These are phyloP conservation scores for Nautilus pompilius DNA, from an alignment of 1,140 invertebrate genomes.

Conservation along the genomic window DNA sequence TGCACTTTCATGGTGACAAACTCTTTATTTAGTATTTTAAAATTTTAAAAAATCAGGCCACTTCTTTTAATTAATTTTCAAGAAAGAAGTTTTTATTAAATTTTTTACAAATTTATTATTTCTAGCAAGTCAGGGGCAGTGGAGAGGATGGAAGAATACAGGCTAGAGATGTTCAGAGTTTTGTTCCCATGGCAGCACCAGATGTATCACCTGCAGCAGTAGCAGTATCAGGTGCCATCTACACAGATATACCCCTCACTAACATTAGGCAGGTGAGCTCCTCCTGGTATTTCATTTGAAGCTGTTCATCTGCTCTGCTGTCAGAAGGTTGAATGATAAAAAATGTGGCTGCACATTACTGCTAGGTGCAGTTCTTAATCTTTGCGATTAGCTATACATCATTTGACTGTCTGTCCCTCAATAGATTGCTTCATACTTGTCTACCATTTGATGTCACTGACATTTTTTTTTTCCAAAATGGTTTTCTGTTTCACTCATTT, in stretches of 20 bases:
- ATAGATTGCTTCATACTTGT: no score
- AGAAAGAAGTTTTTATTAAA: background rate
- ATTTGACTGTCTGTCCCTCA: no score
- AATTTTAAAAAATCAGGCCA: no score
- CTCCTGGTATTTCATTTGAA: background rate
- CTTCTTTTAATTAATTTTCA: no score
- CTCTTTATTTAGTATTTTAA: no score
- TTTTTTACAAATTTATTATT: conserved; percentile 21
- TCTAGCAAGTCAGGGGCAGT: conserved; percentile 66
- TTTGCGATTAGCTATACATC: no score
- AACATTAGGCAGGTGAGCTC: conserved; percentile 71
- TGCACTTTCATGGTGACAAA: no score
- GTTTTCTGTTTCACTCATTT: no score
- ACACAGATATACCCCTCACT: conserved; percentile 79
- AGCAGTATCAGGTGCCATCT: conserved; percentile 52
- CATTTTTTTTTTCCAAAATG: no score
- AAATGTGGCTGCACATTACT: background rate
- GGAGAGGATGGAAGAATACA: conserved; percentile 87
- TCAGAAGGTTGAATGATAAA: background rate
- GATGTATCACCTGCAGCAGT: conserved; percentile 31
- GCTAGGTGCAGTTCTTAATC: no score
- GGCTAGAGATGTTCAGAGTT: conserved; percentile 73
- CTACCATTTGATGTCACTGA: no score
- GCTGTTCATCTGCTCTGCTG: background rate
- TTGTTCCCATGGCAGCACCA: conserved; percentile 49